A percentile compares a stretch with the other conserved stretches of the same genome.
These are phyloP conservation scores for Lithophane semibrunnea DNA, from an alignment of 2,888 invertebrate genomes.

Conservation along the genomic window DNA sequence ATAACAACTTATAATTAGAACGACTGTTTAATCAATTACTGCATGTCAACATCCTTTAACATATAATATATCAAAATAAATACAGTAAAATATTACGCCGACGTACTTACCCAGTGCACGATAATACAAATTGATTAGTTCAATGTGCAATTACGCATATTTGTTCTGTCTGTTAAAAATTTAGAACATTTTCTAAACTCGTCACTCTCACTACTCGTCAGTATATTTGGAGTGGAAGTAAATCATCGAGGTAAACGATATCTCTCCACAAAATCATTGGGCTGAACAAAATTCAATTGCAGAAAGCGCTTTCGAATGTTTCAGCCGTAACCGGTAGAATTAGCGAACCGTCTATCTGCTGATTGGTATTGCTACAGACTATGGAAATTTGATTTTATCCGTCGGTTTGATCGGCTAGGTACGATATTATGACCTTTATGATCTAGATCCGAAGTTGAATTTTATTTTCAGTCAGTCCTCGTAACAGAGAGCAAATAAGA, in stretches of 20 bases:
- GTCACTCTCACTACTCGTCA: neutral
- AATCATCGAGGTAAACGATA: constrained; percentile 40
- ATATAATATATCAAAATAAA: constrained; percentile 45
- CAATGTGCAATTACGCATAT: neutral
- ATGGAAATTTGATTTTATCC: constrained; percentile 35
- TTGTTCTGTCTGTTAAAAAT: neutral
- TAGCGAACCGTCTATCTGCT: constrained; percentile 21
- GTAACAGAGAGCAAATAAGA: neutral
- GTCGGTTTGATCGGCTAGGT: neutral
- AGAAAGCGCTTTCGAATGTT: constrained; percentile 51
- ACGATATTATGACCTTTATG: constrained; percentile 9
- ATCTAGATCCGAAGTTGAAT: neutral
- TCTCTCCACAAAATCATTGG: constrained; percentile 19
- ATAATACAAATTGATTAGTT: constrained; percentile 33
- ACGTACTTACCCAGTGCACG: constrained; percentile 13
- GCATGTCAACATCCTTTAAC: constrained; percentile 50
- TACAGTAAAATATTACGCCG: constrained; percentile 33
- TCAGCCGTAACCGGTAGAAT: constrained; percentile 41
- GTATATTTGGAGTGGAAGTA: constrained; percentile 11
- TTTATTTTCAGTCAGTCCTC: neutral
- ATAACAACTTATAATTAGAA: constrained; percentile 58
- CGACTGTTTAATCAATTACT: constrained; percentile 47
- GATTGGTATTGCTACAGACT: constrained; percentile 13
- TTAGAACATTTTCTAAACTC: constrained; percentile 1
- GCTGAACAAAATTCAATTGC: constrained; percentile 38